A percentile compares a stretch with the other conserved stretches of the same genome.
These are phyloP conservation scores for Ia io DNA, from an alignment of 2,113 vertebrate genomes.

Conservation along the genomic window DNA sequence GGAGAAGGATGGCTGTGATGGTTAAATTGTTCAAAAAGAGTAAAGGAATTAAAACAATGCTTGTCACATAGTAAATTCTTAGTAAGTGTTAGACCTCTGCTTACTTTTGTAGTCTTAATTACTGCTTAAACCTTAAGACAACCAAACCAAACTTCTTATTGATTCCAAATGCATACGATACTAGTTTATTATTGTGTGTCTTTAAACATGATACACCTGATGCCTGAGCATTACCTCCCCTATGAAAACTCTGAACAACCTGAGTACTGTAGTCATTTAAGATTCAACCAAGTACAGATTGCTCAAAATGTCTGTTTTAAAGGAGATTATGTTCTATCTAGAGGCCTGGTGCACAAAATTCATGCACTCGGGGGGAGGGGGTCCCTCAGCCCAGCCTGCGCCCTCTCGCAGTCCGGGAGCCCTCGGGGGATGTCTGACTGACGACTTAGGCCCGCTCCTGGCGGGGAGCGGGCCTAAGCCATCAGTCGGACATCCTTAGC, in stretches of 20 bases:
- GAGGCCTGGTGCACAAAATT: no score
- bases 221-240: background rate
- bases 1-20: background rate
- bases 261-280: background rate
- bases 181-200: background rate
- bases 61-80: background rate
- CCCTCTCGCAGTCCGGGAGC: no score
- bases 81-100: background rate
- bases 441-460: no score
- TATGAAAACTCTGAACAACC: background rate
- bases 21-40: background rate
- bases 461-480: no score
- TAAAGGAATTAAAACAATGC: background rate
- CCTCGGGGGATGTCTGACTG: no score
- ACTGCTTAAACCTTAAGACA: background rate
- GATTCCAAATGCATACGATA: background rate
- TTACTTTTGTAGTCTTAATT: background rate
- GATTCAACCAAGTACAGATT: conserved; percentile 19
- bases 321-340: conserved; percentile 18
- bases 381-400: no score
- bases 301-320: conserved; percentile 32
- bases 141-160: background rate
- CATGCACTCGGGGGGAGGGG: no score
- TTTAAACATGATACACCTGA: background rate
- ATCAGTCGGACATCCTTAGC: no score